Conservation (phyloP, 2,113 vertebrate genomes). For the Campylomormyrus tamandua region DNA sequence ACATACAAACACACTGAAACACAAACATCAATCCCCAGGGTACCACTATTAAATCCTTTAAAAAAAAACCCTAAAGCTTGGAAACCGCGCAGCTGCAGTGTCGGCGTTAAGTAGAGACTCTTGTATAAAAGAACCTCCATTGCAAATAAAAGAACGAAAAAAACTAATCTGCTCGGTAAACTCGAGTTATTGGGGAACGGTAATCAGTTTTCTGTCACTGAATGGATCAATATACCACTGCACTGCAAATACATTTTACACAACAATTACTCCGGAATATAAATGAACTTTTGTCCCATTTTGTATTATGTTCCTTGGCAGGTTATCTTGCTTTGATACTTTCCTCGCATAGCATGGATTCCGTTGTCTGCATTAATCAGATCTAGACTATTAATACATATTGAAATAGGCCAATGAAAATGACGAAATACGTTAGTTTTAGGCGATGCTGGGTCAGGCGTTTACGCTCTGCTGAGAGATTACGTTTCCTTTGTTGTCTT, state of each 20-base stretch:
- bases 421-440: background rate
- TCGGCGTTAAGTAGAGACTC: conserved; percentile 54
- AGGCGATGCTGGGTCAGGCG: background rate
- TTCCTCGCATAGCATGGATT: background rate
- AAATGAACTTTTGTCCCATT: conserved; percentile 25
- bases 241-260: conserved; percentile 24
- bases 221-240: conserved; percentile 59
- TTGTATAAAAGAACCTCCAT: conserved; percentile 35
- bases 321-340: background rate
- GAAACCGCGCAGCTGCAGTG: conserved; percentile 58
- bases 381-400: background rate
- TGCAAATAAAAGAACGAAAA: conserved; percentile 33
- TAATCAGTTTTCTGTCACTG: conserved; percentile 52
- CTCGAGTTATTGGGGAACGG: conserved; percentile 48
- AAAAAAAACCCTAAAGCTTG: conserved; percentile 44
- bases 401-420: background rate
- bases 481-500: conserved; percentile 8
- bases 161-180: conserved; percentile 62
- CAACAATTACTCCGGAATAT: background rate
- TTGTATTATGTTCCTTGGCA: background rate
- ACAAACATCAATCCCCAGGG: conserved; percentile 37
- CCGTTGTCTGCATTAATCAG: background rate
- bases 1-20: conserved; percentile 27
- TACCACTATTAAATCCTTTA: conserved; percentile 44
- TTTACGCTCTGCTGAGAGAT: background rate